These are phyloP conservation scores for Hephaestus fuliginosus DNA, from an alignment of 2,797 vertebrate species.

Conservation along the genomic window DNA sequence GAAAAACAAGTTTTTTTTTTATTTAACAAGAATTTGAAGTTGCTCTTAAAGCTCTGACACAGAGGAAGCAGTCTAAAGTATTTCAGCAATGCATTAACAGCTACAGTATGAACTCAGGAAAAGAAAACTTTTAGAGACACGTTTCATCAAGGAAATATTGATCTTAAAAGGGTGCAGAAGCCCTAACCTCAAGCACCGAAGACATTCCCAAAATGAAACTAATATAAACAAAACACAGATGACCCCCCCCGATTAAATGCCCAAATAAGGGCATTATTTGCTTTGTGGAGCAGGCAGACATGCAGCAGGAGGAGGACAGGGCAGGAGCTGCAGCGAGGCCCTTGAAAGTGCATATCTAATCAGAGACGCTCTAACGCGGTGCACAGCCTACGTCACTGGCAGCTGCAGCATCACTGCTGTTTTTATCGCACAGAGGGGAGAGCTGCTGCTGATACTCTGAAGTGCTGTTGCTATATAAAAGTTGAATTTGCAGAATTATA, in stretches of 20 bases:
- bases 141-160: not conserved
- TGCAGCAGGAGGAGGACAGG: conserved; percentile 13
- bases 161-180: not conserved
- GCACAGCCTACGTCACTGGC: conserved; percentile 47
- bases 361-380: conserved; percentile 41
- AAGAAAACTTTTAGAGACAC: not conserved
- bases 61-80: not conserved
- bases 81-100: not conserved
- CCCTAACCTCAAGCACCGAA: not conserved
- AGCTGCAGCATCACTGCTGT: conserved; percentile 41
- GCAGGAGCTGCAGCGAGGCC: conserved; percentile 19
- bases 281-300: conserved; percentile 17
- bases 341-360: conserved; percentile 75
- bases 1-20: not conserved
- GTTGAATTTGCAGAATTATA: conserved; percentile 19
- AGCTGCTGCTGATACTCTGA: conserved; percentile 21
- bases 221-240: conserved; percentile 3
- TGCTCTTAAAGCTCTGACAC: too few species aligned
- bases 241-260: not conserved
- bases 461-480: conserved; percentile 30
- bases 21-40: not conserved
- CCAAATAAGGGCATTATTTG: conserved; percentile 46
- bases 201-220: not conserved
- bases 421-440: conserved; percentile 44
- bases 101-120: not conserved